Base-by-base conservation (phyloP, 2,797 vertebrate genomes). In the Sus cebifrons region DNA sequence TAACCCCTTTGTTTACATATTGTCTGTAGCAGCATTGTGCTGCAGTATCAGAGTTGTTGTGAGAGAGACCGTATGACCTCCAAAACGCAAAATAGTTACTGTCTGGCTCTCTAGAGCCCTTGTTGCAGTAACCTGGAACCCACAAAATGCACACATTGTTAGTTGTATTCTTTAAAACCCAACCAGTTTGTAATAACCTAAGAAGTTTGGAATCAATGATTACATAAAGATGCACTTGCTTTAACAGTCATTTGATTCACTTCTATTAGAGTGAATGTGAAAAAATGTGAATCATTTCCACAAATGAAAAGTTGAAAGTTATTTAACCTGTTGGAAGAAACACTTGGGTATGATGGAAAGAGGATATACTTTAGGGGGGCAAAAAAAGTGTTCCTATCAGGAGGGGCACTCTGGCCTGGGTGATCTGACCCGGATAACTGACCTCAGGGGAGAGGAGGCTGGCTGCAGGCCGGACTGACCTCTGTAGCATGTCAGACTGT, bases 1-100 rank as follows among this genome's bases (percentile, higher is more conserved):
- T 6, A n/a, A n/a, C 58, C 73, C 18, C 0, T 3, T 23, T 11
- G 5, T 62, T n/a, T 40, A 0, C 6, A 6, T 18, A 1, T 11
- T 74, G 21, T 64, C 73, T 5, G 0, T 23, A 62, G 56, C n/a
- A 18, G 44, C 49, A 1, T 9, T 40, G 79, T 23, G 32, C 23
- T 17, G 1, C 1, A 1, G 2, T 21, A 8, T 3, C 44, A 12
- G 62, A 29, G 1, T 8, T 32, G 1, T 8, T 32, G 7, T 16
- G 44, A 65, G 29, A 49, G 79, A 65, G 18, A 16, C 52, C 81
- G 7, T 25, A 8, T 0, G 9, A 13, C 23, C 32, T 64, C 4
- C 6, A 16, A 12, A 77, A 67, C 49, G 25, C 7, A 1, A 20
- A 27, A 11, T 44, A 5, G 15, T n/a, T 25, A 29, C 49, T 15